Base-by-base conservation (phyloP, 2,797 vertebrate genomes). In the Australoheros facetus region DNA sequence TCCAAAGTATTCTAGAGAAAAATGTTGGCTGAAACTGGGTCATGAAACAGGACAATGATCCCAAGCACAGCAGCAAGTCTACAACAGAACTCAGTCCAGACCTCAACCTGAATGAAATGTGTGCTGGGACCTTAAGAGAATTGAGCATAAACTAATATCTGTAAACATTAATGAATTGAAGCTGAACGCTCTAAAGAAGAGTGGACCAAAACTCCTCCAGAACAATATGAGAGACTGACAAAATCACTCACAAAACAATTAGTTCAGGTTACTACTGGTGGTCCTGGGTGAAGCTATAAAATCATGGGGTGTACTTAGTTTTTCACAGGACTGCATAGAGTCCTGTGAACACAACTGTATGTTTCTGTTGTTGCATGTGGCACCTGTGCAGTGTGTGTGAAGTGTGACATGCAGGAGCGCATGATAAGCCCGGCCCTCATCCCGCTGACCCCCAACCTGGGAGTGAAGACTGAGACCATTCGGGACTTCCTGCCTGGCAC, bases 401-500 rank as follows among this genome's bases (percentile, higher is more conserved):
- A 98, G 91, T 99, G 98, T 4, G 98, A 99, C 83, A 84, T 98
- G 88, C 97, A 97, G 91, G 97, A 98, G 91, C 94, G 97, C 56
- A 85, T 98, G 70, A 96, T 99, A 13, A 96, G 96, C 87, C 97
- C 98, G 0, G 91, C 95, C 4, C 95, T 97, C 53, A 91, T 99
- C 72, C 95, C 94, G 2, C 87, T 93, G 23, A 85, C 64, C 9
- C 78, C 91, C 2, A 84, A 81, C 77, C 87, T 95, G 57, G 92
- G 88, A 3, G 13, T 81, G 75, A 96, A 93, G 87, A 93, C 93
- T 0, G 96, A 95, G 83, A 96, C 91, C 34, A 1, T 92, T 70
- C 80, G 83, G 66, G 94, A 97, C 91, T 94, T 96, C 79, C 91
- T 83, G 19, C 89, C 93, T 4, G 75, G 92, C 34, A 75, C 91